Base-by-base conservation (phyloP, 2,797 vertebrate genomes). In the Phoebastria nigripes region DNA sequence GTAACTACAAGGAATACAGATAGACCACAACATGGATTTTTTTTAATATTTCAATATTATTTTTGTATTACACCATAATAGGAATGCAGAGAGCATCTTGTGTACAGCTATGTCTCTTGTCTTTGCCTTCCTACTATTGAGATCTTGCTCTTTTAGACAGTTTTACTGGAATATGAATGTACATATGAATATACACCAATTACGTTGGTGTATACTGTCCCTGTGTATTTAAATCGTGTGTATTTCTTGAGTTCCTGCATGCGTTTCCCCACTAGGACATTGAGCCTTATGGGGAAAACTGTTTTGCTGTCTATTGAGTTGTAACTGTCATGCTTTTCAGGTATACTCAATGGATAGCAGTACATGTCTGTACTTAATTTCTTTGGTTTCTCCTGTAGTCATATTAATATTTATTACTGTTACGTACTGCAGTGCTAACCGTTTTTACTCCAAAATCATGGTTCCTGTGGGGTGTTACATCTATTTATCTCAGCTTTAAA, bases 1-100 rank as follows among this genome's bases (percentile, higher is more conserved):
- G 13, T 65, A 86, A 46, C 18, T 51, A 28, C 37, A 87, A 58
- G 35, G 31, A 74, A 55, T 41, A 41, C 16, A 44, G 15, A n/a
- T 9, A 70, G 10, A 3, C 10, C 41, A 35, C 18, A 24, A 7
- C 11, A 9, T 39, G 10, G 12, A 2, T 0, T 12, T 63, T 44
- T 49, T 49, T 49, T 11, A 7, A 1, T 59, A 63, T 67, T 84
- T 79, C 31, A 47, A 2, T 41, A n/a, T 37, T 67, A 35, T 15
- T 76, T 79, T 69, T 61, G 2, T 22, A 24, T 61, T 31, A 52
- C 33, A 14, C 14, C 8, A 9, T 16, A 20, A 25, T 17, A 61
- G 39, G 39, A 88, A 72, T 15, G 19, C 25, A 76, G 37, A 73
- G 8, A 83, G 15, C 26, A 8, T 33, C 25, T 70, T 55, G 12